Conservation (phyloP, 2,113 vertebrate species). For the Oceanites oceanicus region DNA sequence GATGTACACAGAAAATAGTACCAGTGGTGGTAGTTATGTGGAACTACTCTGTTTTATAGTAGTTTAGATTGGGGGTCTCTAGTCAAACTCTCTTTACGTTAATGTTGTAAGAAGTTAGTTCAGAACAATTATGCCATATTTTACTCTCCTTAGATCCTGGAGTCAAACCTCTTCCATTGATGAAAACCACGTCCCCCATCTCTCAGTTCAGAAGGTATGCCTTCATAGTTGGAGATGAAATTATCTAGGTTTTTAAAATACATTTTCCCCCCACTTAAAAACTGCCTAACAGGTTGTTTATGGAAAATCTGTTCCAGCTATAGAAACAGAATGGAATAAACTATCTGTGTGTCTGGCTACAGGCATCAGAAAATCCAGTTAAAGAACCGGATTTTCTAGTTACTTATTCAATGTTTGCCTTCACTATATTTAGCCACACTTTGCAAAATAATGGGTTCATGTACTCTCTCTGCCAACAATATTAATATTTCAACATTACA, state of each 20-base stretch:
- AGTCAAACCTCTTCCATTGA: not conserved
- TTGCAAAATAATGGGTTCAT: not conserved
- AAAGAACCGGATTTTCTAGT: not conserved
- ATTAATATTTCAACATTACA: constrained; percentile 46
- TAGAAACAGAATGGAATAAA: not conserved
- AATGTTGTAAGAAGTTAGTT: not conserved
- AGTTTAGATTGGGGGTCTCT: not conserved
- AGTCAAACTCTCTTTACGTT: not conserved
- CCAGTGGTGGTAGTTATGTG: not conserved
- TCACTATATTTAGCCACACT: not conserved
- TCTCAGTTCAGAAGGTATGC: not conserved
- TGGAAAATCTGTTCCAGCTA: not conserved
- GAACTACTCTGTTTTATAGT: not conserved
- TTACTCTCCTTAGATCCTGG: not conserved
- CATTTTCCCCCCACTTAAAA: not conserved
- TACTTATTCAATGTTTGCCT: not conserved
- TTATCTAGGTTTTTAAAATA: not conserved
- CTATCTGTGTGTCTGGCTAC: not conserved
- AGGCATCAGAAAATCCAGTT: not conserved
- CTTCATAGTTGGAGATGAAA: not conserved
- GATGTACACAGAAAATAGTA: not conserved
- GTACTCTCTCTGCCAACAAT: not conserved
- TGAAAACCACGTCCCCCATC: not conserved
- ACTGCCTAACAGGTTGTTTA: not conserved
- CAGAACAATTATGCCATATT: not conserved